Evolutionary conservation across 2,113 vertebrate genomes (phyloP), one percentile per base, ranked within the genome.

Genomic region (Struthio camelus): DNA sequence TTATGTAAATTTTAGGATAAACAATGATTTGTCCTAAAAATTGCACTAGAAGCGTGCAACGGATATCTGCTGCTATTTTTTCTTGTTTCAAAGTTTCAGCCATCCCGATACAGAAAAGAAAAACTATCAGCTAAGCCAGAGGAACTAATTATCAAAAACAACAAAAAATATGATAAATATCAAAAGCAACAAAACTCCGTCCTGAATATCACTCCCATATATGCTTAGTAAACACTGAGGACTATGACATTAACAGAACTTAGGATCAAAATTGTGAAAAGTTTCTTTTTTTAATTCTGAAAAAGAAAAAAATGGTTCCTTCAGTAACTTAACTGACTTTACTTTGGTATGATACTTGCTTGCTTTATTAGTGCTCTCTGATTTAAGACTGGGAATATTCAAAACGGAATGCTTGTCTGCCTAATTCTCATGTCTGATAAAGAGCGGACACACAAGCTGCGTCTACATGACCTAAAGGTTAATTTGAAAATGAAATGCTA

Each of bases 21-120:
- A 9, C 30, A 40, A 23, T 38, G 30, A 42, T 84, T 25, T 75
- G 4, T 22, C 17, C 54, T 54, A 86, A 80, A 28, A 90, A 66
- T 16, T 0, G 0, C 2, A 14, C 4, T 36, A 72, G 23, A 61
- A 25, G 30, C 27, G 10, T 40, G 27, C 25, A 80, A 88, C 15
- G 27, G 27, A 30, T 54, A 53, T 72, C 19, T 53, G 51, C 32
- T 40, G 30, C 6, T 28, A 8, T 58, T 58, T 58, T 58, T 58
- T 23, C 69, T 48, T 36, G 23, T 71, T 36, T 50, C 34, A 51
- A 72, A 51, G 69, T 27, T 67, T 9, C 42, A 69, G 42, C 46
- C 30, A 69, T 34, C 30, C 42, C 32, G 19, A 46, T 69, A 69
- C 23, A 20, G 67, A 70, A 30, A 48, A 70, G 32, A 70, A 48